Evolutionary conservation across 2,888 invertebrate genomes (phyloP).

Genomic region (Yponomeuta plumbellus): DNA sequence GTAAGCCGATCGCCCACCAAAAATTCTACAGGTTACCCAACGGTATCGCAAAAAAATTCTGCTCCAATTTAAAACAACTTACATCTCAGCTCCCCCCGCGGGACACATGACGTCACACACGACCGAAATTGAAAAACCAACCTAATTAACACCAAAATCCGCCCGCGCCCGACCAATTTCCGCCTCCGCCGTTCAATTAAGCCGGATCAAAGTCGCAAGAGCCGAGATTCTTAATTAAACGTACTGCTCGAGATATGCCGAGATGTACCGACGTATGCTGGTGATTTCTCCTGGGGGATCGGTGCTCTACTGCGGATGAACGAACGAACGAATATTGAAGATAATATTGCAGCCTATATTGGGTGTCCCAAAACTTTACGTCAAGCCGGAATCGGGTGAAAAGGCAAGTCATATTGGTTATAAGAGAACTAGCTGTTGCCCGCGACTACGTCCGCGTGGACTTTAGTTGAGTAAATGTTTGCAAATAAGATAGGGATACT

Average conservation of each 20-base stretch:
- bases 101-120: neutral
- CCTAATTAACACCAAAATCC: constrained; percentile 3
- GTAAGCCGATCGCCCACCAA: too few species aligned
- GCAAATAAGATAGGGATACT: too few species aligned
- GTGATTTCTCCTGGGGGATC: constrained; percentile 33
- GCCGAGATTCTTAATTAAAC: constrained; percentile 15
- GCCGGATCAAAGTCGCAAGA: constrained; percentile 13
- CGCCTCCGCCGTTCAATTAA: constrained; percentile 8
- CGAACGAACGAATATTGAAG: neutral
- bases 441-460: too few species aligned
- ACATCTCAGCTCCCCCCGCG: neutral
- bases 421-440: too few species aligned
- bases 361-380: too few species aligned
- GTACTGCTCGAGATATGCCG: constrained; percentile 3
- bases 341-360: too few species aligned
- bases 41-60: too few species aligned
- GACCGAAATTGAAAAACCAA: constrained; percentile 3
- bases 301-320: neutral
- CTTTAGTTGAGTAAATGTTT: too few species aligned
- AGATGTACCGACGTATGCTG: constrained; percentile 5
- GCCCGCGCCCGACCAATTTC: constrained; percentile 9
- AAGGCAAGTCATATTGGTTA: too few species aligned
- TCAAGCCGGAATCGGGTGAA: too few species aligned
- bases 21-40: too few species aligned
- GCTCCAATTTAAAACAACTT: too few species aligned